Percentiles rank a stretch among this genome's conserved stretches.
Evolutionary conservation across 2,113 vertebrate species (phyloP).

Genomic region (Uria lomvia): DNA sequence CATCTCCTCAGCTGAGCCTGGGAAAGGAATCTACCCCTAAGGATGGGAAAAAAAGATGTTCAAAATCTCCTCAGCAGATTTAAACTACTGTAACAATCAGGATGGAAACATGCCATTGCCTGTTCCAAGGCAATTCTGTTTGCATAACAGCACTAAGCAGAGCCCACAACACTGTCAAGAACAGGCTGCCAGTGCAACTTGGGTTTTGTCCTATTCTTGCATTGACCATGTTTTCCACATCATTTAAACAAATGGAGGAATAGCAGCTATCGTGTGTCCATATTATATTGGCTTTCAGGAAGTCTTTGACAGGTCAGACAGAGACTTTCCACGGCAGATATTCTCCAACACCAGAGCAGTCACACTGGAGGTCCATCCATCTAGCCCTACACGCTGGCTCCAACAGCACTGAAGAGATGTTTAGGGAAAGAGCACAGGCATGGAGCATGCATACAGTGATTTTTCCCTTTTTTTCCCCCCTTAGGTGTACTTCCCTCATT

Average conservation of each 20-base stretch:
- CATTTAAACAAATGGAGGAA: neutral
- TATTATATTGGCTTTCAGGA: neutral
- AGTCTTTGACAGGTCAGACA: neutral
- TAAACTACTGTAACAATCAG: neutral
- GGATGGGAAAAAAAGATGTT: neutral
- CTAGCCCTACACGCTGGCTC: neutral
- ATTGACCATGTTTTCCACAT: neutral
- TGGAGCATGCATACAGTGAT: neutral
- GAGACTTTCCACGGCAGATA: neutral
- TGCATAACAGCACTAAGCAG: neutral
- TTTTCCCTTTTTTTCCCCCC: neutral
- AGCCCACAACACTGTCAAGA: neutral
- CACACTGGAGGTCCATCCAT: neutral
- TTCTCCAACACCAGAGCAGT: neutral
- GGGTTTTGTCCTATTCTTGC: neutral
- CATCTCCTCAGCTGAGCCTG: neutral
- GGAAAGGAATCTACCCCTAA: neutral
- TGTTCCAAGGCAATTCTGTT: neutral
- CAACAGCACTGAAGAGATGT: neutral
- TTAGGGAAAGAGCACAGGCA: neutral
- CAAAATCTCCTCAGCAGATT: neutral
- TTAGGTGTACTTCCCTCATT: neutral
- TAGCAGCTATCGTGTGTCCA: neutral
- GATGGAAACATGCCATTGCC: neutral
- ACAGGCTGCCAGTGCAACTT: neutral